A percentile compares a stretch with the other conserved stretches of the same genome.
These are phyloP conservation scores for Pachypanchax playfairii DNA, from an alignment of 2,113 vertebrate species.

Conservation along the genomic window DNA sequence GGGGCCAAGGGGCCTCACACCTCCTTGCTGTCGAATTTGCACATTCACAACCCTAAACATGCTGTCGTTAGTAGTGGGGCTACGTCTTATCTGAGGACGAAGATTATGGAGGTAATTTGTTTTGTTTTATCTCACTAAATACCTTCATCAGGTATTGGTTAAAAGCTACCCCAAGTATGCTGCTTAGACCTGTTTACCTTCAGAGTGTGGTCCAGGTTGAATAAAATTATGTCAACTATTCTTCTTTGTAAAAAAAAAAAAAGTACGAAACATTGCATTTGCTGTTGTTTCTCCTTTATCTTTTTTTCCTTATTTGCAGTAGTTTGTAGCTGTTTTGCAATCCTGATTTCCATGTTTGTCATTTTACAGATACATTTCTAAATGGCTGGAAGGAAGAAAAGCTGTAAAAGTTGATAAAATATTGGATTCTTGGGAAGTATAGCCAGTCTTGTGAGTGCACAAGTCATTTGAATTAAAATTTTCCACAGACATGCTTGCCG, in stretches of 20 bases:
- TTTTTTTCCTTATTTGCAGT: background rate
- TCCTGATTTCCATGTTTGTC: background rate
- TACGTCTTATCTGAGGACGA: slow-evolving; percentile 47
- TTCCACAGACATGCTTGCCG: background rate
- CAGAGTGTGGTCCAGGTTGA: background rate
- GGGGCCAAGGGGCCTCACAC: slow-evolving; percentile 61
- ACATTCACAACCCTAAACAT: slow-evolving; percentile 51
- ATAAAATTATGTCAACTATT: background rate
- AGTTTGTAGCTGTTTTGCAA: background rate
- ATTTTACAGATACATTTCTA: background rate
- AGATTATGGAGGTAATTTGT: slow-evolving; percentile 32
- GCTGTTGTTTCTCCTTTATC: background rate
- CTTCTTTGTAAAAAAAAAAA: background rate
- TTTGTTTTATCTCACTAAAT: slow-evolving; percentile 45
- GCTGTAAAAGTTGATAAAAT: background rate
- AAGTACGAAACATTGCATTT: background rate
- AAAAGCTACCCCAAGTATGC: background rate
- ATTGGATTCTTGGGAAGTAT: background rate
- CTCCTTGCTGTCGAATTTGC: slow-evolving; percentile 66
- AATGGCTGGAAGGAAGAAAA: background rate
- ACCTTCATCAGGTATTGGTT: slow-evolving; percentile 20
- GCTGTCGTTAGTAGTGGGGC: slow-evolving; percentile 34
- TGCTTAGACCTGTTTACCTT: background rate
- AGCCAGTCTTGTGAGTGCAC: background rate
- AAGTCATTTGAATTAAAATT: background rate